phyloP scores from a whole-genome alignment of 2,113 vertebrate genomes.

The Laticauda colubrina region DNA sequence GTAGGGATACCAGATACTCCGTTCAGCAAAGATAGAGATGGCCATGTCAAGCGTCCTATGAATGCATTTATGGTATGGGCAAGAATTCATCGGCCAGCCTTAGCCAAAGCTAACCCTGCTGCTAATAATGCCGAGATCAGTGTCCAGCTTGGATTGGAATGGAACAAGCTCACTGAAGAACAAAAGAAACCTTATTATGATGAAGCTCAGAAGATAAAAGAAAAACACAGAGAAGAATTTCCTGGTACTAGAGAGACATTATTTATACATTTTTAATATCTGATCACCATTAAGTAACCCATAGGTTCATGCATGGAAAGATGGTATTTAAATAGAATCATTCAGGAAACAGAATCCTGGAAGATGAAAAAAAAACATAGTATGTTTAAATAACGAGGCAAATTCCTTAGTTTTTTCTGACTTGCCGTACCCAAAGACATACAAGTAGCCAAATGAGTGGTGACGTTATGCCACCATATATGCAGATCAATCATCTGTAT shows the following conservation, averaged over 20 bases:
- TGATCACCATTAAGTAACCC: not conserved
- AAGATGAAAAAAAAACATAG: not conserved
- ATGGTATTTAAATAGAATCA: not conserved
- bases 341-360: not conserved
- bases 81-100: constrained; percentile 72
- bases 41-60: constrained; percentile 81
- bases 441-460: not conserved
- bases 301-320: not conserved
- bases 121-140: constrained; percentile 72
- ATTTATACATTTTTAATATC: constrained; percentile 9
- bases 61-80: constrained; percentile 88
- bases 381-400: not conserved
- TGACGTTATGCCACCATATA: not conserved
- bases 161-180: constrained; percentile 82
- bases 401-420: not conserved
- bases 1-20: constrained; percentile 73
- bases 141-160: constrained; percentile 78
- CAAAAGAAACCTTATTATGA: constrained; percentile 84
- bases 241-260: constrained; percentile 72
- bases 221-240: constrained; percentile 77
- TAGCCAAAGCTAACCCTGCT: constrained; percentile 72
- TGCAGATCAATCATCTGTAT: not conserved
- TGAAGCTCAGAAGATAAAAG: constrained; percentile 78
- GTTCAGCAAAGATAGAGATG: constrained; percentile 71
- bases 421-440: not conserved